These are phyloP conservation scores for Antheraea mylitta DNA, from an alignment of 1,140 invertebrate species.

Conservation along the genomic window DNA sequence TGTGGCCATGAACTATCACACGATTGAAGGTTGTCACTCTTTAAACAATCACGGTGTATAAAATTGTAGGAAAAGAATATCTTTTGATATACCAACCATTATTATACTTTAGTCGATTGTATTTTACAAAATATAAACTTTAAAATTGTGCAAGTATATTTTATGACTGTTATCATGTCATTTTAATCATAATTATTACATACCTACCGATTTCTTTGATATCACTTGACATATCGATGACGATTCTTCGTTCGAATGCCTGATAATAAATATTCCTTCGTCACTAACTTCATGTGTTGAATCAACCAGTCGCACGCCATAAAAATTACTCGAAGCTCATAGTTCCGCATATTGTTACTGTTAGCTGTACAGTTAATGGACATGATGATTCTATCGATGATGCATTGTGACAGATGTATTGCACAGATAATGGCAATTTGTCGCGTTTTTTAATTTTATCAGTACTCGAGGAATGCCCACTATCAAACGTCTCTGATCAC, in stretches of 20 bases:
- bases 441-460: slow-evolving; percentile 24
- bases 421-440: slow-evolving; percentile 20
- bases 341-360: slow-evolving; percentile 33
- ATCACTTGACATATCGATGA: slow-evolving; percentile 17
- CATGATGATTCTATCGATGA: slow-evolving; percentile 16
- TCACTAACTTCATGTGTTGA: slow-evolving; percentile 31
- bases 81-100: too few species aligned
- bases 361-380: slow-evolving; percentile 19
- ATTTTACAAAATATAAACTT: too few species aligned
- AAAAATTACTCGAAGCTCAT: slow-evolving; percentile 29
- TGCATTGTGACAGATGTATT: slow-evolving; percentile 22
- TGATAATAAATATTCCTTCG: slow-evolving; percentile 39
- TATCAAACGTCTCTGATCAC: neutral
- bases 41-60: too few species aligned
- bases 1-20: too few species aligned
- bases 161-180: neutral
- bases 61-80: too few species aligned
- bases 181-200: neutral
- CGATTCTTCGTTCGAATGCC: slow-evolving; percentile 32
- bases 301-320: slow-evolving; percentile 30
- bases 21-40: too few species aligned
- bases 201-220: neutral
- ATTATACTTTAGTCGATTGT: too few species aligned
- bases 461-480: slow-evolving; percentile 16
- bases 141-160: neutral